Evolutionary conservation across 2,888 invertebrate species (phyloP).

Genomic region (Drosophila mayaguana): DNA sequence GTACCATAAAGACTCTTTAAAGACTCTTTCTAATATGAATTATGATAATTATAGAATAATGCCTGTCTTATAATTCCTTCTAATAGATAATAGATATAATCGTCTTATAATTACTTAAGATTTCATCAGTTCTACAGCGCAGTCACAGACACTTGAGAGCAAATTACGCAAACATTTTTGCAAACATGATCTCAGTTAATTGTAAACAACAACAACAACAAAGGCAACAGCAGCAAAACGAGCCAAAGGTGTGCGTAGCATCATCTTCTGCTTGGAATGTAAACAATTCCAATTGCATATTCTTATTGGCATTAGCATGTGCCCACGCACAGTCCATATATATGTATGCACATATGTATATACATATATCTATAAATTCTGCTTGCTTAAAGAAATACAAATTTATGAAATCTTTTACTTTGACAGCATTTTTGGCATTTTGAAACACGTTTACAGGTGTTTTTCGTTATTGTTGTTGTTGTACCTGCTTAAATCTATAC

Average conservation of each 20-base stretch:
- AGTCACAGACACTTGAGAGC: conserved; percentile 3
- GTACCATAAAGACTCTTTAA: neutral
- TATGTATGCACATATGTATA: neutral
- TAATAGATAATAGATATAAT: conserved; percentile 7
- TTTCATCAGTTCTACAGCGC: conserved; percentile 1
- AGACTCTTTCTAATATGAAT: neutral
- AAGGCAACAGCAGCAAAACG: neutral
- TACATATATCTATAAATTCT: conserved; percentile 10
- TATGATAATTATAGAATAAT: conserved; percentile 5
- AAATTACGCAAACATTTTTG: conserved; percentile 12
- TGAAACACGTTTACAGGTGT: conserved; percentile 56
- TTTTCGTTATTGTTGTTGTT: conserved; percentile 15
- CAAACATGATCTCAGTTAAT: conserved; percentile 10
- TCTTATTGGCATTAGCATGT: conserved; percentile 20
- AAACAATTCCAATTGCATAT: conserved; percentile 9
- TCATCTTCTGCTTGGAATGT: conserved; percentile 29
- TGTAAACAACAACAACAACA: neutral
- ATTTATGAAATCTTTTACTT: conserved; percentile 36
- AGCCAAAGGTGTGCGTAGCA: conserved; percentile 2
- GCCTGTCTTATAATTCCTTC: neutral
- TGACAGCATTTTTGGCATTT: conserved; percentile 56
- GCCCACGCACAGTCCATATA: conserved; percentile 36
- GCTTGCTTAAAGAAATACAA: conserved; percentile 1
- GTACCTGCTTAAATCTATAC: neutral
- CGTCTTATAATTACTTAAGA: conserved; percentile 1